These are phyloP conservation scores for Myotis planiceps DNA, from an alignment of 2,797 vertebrate genomes.

Conservation along the genomic window DNA sequence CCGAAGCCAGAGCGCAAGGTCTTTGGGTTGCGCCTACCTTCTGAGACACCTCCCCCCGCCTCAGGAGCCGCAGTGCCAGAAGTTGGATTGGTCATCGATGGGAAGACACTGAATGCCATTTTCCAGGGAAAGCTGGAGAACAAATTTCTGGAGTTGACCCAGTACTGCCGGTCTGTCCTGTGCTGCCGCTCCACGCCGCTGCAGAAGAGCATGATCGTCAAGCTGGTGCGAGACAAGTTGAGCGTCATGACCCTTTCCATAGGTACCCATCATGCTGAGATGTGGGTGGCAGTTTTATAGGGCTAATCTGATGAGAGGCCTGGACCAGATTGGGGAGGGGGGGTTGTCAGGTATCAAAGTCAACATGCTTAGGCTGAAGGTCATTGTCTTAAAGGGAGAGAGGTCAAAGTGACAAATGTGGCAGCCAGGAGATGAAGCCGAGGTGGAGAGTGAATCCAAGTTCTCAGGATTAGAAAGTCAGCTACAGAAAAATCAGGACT, in stretches of 20 bases:
- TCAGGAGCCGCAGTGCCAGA: conserved; percentile 43
- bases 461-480: background rate
- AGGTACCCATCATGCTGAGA: conserved; percentile 86
- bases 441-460: background rate
- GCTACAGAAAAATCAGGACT: background rate
- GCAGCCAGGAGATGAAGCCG: background rate
- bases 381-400: background rate
- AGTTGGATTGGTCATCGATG: conserved; percentile 93
- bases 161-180: conserved; percentile 90
- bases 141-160: conserved; percentile 90
- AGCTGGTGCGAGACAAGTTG: conserved; percentile 89
- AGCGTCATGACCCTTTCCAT: conserved; percentile 94
- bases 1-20: conserved; percentile 66
- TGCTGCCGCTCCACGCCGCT: conserved; percentile 94
- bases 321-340: background rate
- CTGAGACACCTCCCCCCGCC: background rate
- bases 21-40: conserved; percentile 48
- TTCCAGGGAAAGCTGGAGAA: conserved; percentile 90
- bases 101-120: conserved; percentile 88
- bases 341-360: background rate
- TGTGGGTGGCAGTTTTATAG: background rate
- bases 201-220: conserved; percentile 94
- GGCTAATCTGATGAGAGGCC: background rate
- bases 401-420: background rate
- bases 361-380: background rate